Percentiles rank a stretch among this genome's conserved stretches.
phyloP scores from a whole-genome alignment of 2,113 vertebrate genomes.

The Bufo gargarizans region DNA sequence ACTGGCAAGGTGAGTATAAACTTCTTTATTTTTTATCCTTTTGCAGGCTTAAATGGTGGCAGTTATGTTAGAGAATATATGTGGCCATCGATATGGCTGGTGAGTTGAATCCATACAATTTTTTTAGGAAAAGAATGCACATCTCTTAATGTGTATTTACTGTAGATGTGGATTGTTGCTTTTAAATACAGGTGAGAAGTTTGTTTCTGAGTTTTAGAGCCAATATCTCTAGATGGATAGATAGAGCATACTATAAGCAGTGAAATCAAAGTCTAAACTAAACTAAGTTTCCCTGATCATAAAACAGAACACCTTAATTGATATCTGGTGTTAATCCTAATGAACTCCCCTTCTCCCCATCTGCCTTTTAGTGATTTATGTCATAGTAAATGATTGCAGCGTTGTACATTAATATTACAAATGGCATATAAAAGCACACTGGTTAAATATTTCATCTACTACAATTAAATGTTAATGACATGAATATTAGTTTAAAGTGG shows the following conservation, averaged over 20 bases:
- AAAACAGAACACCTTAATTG: neutral
- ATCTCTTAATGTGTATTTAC: neutral
- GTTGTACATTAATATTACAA: slow-evolving; percentile 20
- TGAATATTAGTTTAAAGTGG: neutral
- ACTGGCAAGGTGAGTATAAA: too few relatives aligned
- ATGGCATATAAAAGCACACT: neutral
- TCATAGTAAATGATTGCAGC: slow-evolving; percentile 2
- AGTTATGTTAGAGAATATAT: too few relatives aligned
- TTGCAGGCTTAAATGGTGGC: too few relatives aligned
- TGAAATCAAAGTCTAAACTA: neutral
- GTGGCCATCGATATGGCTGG: too few relatives aligned
- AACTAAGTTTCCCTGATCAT: neutral
- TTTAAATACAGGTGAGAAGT: neutral
- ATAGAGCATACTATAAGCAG: neutral
- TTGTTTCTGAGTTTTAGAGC: neutral
- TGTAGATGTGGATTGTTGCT: neutral
- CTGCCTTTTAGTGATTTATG: neutral
- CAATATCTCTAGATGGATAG: neutral
- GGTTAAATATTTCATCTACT: neutral
- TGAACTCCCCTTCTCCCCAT: neutral
- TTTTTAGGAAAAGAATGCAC: neutral
- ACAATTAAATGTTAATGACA: slow-evolving; percentile 8
- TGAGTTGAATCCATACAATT: neutral
- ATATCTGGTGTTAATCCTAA: neutral
- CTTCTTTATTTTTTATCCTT: too few relatives aligned